phyloP scores from a whole-genome alignment of 2,888 invertebrate genomes.

The Acheta domesticus region DNA sequence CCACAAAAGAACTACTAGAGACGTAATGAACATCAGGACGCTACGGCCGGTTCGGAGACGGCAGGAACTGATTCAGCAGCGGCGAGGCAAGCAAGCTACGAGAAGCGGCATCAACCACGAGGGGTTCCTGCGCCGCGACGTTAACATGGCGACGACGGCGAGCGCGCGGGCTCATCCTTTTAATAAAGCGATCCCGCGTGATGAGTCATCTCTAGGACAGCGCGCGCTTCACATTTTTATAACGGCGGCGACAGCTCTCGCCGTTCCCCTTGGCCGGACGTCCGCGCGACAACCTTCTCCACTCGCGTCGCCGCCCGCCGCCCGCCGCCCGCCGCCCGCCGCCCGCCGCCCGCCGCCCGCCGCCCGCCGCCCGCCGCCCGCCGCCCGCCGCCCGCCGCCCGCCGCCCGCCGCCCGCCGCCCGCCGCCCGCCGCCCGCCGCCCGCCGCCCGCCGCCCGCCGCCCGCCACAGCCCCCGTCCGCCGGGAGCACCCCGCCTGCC shows the following conservation, averaged over 20 bases:
- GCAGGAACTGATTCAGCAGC: no score
- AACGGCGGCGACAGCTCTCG: background rate
- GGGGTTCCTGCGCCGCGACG: no score
- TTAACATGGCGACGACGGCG: background rate
- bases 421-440: no score
- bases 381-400: no score
- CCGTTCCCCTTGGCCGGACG: background rate
- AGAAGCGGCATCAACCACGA: no score
- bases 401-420: no score
- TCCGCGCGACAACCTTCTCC: background rate
- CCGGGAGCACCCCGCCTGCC: background rate
- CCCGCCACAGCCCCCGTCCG: background rate
- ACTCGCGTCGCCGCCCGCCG: background rate
- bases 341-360: background rate
- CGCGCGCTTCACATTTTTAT: background rate
- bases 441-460: background rate
- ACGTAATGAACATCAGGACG: no score
- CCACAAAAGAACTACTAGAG: no score
- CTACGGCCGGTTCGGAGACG: no score
- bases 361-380: no score
- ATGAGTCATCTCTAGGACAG: conserved; percentile 1
- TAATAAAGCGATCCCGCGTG: background rate
- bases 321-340: background rate
- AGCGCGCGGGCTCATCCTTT: background rate
- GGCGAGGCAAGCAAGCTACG: no score